Base-by-base conservation (phyloP, 2,797 vertebrate species). In the Sandelia bainsii region DNA sequence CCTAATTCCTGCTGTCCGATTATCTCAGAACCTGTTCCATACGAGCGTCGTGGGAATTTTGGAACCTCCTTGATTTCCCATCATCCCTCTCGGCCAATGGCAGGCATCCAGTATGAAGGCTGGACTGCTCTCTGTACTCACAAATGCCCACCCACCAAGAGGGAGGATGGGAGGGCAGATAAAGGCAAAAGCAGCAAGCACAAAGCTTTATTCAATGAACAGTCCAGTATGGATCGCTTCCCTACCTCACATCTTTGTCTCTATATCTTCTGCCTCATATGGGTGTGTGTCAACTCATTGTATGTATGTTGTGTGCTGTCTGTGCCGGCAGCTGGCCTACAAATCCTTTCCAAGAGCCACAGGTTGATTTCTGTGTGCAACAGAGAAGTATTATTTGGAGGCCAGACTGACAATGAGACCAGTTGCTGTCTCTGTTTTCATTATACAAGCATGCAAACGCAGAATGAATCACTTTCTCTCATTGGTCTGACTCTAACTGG, bases 11-110 rank as follows among this genome's bases (percentile, higher is more conserved):
- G 79, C 83, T 77, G 81, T 87, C 74, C 37, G 52, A 84, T 86
- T 84, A 87, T 86, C 81, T 83, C 73, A 71, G 86, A 89, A 85
- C 48, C 77, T 69, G 69, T 77, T 86, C 86, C 78, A 71, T 59
- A 58, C 27, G 54, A 75, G 82, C 86, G 63, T 72, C 62, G 40
- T 82, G 84, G 86, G 89, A 91, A 80, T 79, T 83, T 81, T 86
- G 84, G 83, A 89, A 72, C 58, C 65, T 72, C 79, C 79, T 79
- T 53, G 10, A 51, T 71, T 80, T 71, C 86, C 85, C 81, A 61
- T 77, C 68, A 16, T 75, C 65, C 75, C 40, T 65, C 60, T 69
- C 44, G 68, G 74, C 73, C 71, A 70, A 56, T 53, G 85, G 84
- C 74, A 56, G 63, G 62, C 58, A 1, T 90, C 86, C 90, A 91